Conservation (phyloP, 2,888 invertebrate genomes). For the Alloplasta piceator region DNA sequence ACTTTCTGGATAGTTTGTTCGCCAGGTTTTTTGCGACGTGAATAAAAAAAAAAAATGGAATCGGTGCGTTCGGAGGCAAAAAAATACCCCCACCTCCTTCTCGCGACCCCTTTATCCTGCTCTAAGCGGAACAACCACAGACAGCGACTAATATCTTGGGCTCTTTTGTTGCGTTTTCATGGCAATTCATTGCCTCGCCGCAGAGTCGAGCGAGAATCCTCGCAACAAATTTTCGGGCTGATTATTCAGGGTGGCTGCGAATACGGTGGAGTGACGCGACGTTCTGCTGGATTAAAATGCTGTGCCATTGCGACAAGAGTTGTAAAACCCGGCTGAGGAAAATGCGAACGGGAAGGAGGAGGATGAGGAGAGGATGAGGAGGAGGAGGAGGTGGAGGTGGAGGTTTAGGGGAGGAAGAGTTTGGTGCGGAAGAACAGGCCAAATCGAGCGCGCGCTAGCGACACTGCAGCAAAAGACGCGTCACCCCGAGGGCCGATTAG, state of each 20-base stretch:
- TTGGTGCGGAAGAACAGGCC: slow-evolving; percentile 63
- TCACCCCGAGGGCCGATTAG: slow-evolving; percentile 67
- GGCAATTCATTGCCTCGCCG: slow-evolving; percentile 77
- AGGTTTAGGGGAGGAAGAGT: slow-evolving; percentile 49
- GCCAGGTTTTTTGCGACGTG: slow-evolving; percentile 1
- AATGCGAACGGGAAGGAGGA: slow-evolving; percentile 38
- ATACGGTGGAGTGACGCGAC: slow-evolving; percentile 73
- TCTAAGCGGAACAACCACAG: slow-evolving; percentile 51
- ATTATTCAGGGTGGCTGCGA: slow-evolving; percentile 79
- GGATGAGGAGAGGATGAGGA: slow-evolving; percentile 52
- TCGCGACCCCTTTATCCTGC: slow-evolving; percentile 27
- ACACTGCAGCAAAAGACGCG: slow-evolving; percentile 59
- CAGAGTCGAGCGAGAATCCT: slow-evolving; percentile 58
- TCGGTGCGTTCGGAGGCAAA: slow-evolving; percentile 35
- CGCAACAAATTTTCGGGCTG: slow-evolving; percentile 81
- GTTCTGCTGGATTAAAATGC: slow-evolving; percentile 81
- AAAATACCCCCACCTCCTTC: slow-evolving; percentile 11
- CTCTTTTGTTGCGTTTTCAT: slow-evolving; percentile 81
- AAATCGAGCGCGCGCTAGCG: slow-evolving; percentile 48
- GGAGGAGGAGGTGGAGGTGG: slow-evolving; percentile 48
- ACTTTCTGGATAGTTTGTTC: no score
- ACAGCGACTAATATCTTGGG: slow-evolving; percentile 79
- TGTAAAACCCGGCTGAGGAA: slow-evolving; percentile 20
- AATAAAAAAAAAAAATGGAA: slow-evolving; percentile 47
- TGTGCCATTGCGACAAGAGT: slow-evolving; percentile 71